Evolutionary conservation across 2,113 vertebrate species (phyloP).

Genomic region (Platysteira castanea): DNA sequence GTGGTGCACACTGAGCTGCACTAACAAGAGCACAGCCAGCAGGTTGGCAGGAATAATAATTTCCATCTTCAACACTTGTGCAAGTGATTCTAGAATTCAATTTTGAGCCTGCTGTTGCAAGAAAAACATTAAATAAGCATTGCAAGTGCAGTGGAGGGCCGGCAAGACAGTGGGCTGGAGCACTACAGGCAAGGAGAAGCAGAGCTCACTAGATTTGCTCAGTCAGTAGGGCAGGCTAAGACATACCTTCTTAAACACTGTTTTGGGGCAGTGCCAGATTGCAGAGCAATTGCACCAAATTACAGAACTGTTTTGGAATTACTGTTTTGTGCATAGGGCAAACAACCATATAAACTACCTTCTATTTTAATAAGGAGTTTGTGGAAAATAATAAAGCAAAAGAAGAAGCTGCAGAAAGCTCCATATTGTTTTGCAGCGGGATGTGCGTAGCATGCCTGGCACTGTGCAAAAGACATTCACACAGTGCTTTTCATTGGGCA

Average conservation of each 20-base stretch:
- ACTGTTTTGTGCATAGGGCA: not conserved
- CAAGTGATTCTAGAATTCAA: not conserved
- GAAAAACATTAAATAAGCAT: not conserved
- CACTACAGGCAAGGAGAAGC: not conserved
- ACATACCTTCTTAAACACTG: not conserved
- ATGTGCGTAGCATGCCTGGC: not conserved
- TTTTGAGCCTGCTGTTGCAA: not conserved
- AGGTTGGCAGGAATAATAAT: not conserved
- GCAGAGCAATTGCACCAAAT: not conserved
- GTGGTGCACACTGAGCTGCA: not conserved
- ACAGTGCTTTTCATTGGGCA: conserved; percentile 7
- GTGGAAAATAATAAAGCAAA: not conserved
- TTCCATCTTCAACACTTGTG: not conserved
- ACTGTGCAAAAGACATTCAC: conserved; percentile 20
- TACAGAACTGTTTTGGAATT: not conserved
- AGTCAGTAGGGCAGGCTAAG: not conserved
- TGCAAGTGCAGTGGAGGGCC: not conserved
- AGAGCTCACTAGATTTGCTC: not conserved
- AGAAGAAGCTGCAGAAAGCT: not conserved
- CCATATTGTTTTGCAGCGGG: not conserved
- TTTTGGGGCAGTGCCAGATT: not conserved
- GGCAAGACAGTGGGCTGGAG: not conserved
- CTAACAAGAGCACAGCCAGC: accelerated
- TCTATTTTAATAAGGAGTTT: not conserved
- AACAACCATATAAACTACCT: not conserved